These are phyloP conservation scores for Kryphioiulus occultus DNA, from an alignment of 2,888 invertebrate genomes.

Conservation along the genomic window DNA sequence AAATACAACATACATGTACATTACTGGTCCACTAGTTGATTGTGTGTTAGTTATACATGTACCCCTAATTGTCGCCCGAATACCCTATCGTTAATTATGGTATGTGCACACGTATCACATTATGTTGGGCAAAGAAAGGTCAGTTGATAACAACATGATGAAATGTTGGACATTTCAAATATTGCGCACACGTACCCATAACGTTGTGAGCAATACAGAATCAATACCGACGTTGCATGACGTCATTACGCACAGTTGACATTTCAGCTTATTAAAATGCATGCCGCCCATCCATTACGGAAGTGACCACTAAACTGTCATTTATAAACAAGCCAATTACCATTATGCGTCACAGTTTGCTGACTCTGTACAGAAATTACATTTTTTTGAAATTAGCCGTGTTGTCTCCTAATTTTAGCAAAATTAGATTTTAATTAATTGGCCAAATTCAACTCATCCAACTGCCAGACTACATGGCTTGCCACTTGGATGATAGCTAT, in stretches of 20 bases:
- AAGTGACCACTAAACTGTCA: background rate
- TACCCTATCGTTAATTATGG: background rate
- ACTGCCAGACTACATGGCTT: no score
- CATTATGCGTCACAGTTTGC: background rate
- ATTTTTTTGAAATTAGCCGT: constrained; percentile 2
- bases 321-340: background rate
- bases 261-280: background rate
- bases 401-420: background rate
- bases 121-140: background rate
- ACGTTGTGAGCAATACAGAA: background rate
- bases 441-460: no score
- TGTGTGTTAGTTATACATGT: background rate
- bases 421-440: background rate
- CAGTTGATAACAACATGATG: background rate
- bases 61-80: background rate
- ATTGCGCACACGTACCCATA: background rate
- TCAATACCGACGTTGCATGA: background rate
- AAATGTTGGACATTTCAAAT: background rate
- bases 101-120: background rate
- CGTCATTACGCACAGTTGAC: background rate
- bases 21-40: background rate
- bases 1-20: background rate
- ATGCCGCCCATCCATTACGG: background rate
- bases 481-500: no score
- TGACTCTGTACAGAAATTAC: background rate